These are phyloP conservation scores for Sardinella longiceps DNA, from an alignment of 2,797 vertebrate genomes.

Conservation along the genomic window DNA sequence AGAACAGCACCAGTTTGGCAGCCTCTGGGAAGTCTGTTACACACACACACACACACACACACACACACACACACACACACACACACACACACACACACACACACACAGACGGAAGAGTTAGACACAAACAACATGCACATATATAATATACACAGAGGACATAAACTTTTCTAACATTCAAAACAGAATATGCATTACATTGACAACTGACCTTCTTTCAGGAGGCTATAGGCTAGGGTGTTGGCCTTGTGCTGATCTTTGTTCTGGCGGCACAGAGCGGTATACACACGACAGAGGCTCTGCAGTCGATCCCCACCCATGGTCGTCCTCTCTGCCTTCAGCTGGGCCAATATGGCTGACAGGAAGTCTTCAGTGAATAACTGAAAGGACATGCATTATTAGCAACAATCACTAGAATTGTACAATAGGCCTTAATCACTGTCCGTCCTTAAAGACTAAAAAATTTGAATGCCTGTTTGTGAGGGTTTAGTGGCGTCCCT, in stretches of 20 bases:
- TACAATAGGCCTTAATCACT: no score
- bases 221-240: conserved; percentile 85
- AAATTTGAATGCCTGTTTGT: no score
- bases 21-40: conserved; percentile 84
- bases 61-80: background rate
- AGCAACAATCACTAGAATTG: no score
- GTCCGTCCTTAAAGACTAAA: no score
- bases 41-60: conserved; percentile 22
- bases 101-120: no score
- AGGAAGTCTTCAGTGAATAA: conserved; percentile 78
- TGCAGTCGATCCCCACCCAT: conserved; percentile 72
- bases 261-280: conserved; percentile 85
- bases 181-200: background rate
- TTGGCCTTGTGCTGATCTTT: conserved; percentile 84
- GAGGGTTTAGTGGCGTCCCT: no score
- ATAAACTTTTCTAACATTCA: background rate
- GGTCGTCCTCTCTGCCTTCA: conserved; percentile 77
- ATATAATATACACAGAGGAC: no score
- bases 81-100: background rate
- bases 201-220: conserved; percentile 83
- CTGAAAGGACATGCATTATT: conserved; percentile 55
- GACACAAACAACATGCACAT: no score
- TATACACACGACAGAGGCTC: conserved; percentile 89
- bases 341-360: conserved; percentile 77
- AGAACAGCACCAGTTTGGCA: conserved; percentile 86